phyloP scores from a whole-genome alignment of 1,140 invertebrate species.

The Drosophila watanabei region DNA sequence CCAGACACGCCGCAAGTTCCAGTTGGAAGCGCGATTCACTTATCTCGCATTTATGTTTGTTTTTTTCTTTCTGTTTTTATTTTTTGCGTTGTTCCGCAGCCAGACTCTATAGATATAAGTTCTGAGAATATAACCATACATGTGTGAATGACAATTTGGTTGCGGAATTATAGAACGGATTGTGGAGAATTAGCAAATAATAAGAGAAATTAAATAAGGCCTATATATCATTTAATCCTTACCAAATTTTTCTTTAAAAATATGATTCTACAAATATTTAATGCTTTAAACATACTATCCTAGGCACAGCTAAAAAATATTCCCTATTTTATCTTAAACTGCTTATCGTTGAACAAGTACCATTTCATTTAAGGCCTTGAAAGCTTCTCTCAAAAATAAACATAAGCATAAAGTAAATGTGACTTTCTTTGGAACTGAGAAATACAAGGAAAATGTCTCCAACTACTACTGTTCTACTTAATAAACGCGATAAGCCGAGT shows the following conservation, averaged over 20 bases:
- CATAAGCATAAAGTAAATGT: slow-evolving; percentile 1
- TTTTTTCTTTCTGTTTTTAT: background rate
- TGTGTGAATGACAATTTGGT: background rate
- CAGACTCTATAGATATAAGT: slow-evolving; percentile 27
- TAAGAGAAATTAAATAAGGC: background rate
- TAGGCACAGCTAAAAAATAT: background rate
- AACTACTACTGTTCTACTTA: slow-evolving; percentile 13
- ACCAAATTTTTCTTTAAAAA: background rate
- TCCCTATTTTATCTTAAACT: too few species aligned
- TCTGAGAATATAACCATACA: background rate
- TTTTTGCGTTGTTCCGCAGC: slow-evolving; percentile 29
- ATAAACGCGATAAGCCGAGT: slow-evolving; percentile 8
- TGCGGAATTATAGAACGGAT: background rate
- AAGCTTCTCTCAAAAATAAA: background rate
- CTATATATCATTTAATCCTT: too few species aligned
- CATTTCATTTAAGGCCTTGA: background rate
- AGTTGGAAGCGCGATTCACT: slow-evolving; percentile 24
- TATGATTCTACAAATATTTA: background rate
- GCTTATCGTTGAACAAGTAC: slow-evolving; percentile 2
- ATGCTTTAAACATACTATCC: too few species aligned
- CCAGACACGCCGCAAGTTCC: slow-evolving; percentile 37
- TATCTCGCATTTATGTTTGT: slow-evolving; percentile 26
- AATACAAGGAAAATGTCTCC: background rate
- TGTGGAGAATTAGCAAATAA: background rate
- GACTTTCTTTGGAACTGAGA: slow-evolving; percentile 2